Evolutionary conservation across 2,113 vertebrate genomes (phyloP), one percentile per base, ranked within the genome.

Genomic region (Pseudorhombus dupliciocellatus): DNA sequence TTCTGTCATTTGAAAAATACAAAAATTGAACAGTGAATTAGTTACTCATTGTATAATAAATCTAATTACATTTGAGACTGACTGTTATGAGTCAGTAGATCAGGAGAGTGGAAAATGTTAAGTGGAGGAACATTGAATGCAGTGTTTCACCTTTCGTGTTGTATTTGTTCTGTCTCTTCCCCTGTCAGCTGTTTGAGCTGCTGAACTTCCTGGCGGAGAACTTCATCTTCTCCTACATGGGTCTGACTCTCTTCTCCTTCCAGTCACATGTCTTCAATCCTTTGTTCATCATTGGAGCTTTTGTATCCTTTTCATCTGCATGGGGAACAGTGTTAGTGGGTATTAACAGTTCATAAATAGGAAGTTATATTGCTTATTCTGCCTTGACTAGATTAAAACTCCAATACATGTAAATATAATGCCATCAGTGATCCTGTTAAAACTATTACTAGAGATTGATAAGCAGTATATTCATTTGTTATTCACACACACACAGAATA

Each of bases 181-280:
- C 80, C 68, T n/a, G 3, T 63, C 88, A 99, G 97, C 89, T 99
- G 81, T 99, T 99, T 87, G 97, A 99, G 91, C 93, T 99, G 82
- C 94, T 99, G 84, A 97, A 99, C 93, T 99, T 99, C 92, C 92
- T 99, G 94, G 97, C 98, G 62, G 98, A 99, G 91, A 99, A 98
- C 88, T 98, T 99, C 91, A 99, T 99, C 92, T 99, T 99, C 88
- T 99, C 96, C 80, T 99, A 99, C 92, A 99, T 99, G 98, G 98
- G 97, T 10, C 88, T 99, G 83, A 96, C 97, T 3, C 93, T 99
- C 40, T 99, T 99, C 92, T 96, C 98, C 77, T 99, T 99, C 89
- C 96, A 99, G 94, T 97, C 96, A 26, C 97, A 99, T 0, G 92
- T 97, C 80, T 99, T 98, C 88, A 99, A 98, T 79, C 95, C 96